Evolutionary conservation across 2,888 invertebrate species (phyloP), one percentile per base, ranked within the genome.

Genomic region (Eristalinus aeneus): DNA sequence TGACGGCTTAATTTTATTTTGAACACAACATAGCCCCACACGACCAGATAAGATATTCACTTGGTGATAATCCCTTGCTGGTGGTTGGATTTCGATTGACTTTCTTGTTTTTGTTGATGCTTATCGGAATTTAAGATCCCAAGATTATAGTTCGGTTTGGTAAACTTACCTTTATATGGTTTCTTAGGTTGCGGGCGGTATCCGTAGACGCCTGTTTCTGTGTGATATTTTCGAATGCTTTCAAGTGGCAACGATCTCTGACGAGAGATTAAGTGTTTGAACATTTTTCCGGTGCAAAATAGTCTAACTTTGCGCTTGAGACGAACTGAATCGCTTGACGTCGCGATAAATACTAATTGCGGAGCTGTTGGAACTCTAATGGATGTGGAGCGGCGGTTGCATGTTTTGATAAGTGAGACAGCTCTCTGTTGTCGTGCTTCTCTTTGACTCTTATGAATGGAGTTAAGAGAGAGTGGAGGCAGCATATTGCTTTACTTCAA

Each of bases 131-230:
- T n/a, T 16, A 16, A 16, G 16, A 71, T 73, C n/a, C 20, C 34
- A 27, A 1, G 12, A 61, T 32, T 20, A 20, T n/a, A 8, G 36
- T 79, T 73, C n/a, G 1, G 0, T 8, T 23, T 11, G 12, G 20
- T n/a, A n/a, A 23, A 63, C 22, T 78, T 90, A 93, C 93, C 90
- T 92, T 90, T 89, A 85, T 89, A 92, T 60, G 88, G 77, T 20
- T 89, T 89, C 67, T 88, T 89, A 1, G 89, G 82, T 63, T 88
- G 83, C 1, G 92, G 92, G 20, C 90, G 89, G 85, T 92, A 92
- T 71, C 93, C 93, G 88, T 91, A 92, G 12, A 92, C 91, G 46
- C 92, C 92, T 10, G 90, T 89, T 58, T 91, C 89, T 74, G 91
- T 91, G 71, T 92, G 92, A 89, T 92, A 92, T 20, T 73, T 71